Evolutionary conservation across 2,797 vertebrate genomes (phyloP), one percentile per base, ranked within the genome.

Genomic region (Synaphobranchus kaupii): DNA sequence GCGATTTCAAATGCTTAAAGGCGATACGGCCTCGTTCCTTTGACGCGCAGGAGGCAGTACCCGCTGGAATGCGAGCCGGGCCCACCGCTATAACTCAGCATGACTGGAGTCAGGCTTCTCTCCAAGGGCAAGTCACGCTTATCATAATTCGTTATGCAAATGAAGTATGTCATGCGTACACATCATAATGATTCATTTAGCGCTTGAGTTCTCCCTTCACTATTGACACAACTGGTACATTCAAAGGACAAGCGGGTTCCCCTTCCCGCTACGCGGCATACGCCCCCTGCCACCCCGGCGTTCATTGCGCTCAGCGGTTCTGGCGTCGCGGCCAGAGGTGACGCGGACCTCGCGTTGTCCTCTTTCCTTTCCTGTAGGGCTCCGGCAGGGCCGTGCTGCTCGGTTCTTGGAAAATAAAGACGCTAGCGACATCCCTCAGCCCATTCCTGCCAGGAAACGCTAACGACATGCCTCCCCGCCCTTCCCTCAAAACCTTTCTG

Each of bases 111-210:
- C 82, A 34, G 25, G 76, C 83, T 84, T 71, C 54, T 73, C 82
- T 87, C 86, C 66, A 92, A 94, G 93, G 94, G 90, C 91, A 92
- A 90, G 91, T 89, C 90, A 85, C 87, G 88, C 50, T 87, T 90
- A 88, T 89, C 90, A 88, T 91, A 89, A 93, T 94, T 94, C 92
- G 87, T 93, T 94, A 95, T 95, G 94, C 90, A 94, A 95, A 95
- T 95, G 89, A 85, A 84, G 90, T 89, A 93, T 90, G 92, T 94
- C 93, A 95, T 92, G 94, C 93, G 54, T 95, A 91, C 89, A 93
- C 92, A 87, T 92, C 89, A 91, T 94, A 94, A 95, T 94, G 92
- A 94, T 91, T 92, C 93, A 94, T 95, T 95, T 93, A 94, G 92
- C 86, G 93, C 91, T 89, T 93, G 92, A 94, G 91, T 93, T 94